Evolutionary conservation across 2,113 vertebrate genomes (phyloP), one percentile per base, ranked within the genome.

Genomic region (Bettongia penicillata): DNA sequence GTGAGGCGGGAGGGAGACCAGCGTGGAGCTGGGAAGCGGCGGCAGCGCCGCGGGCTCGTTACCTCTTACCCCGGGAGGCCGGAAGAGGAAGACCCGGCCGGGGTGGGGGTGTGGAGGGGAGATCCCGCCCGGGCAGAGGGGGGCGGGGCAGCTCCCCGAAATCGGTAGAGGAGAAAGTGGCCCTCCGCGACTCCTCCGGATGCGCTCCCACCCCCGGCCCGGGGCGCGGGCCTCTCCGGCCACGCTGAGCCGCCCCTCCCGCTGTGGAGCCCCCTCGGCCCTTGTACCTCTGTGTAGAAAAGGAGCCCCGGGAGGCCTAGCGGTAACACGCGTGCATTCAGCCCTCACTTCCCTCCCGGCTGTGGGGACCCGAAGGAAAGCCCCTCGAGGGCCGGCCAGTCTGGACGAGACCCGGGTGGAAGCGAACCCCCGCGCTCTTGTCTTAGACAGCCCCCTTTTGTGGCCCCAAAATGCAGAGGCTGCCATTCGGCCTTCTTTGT

Each of bases 51-150:
- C 2, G 1, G 53, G 7, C 19, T 43, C 47, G 28, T 22, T 11
- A 9, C 43, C 9, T 22, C 91, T 89, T 0, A 14, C 19, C 2
- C 9, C 25, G 0, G 51, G 89, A 84, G 25, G 14, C 61, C 0
- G 51, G 57, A 51, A 84, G 8, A 91, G 52, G 53, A 52, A 50
- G 49, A 53, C 23, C 47, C 23, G 22, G 31, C 50, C 0, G 25
- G 19, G 37, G 89, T 26, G 14, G 91, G 49, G 77, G 91, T 48
- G 48, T 48, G 48, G 48, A 48, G 48, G 48, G 48, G 51, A 9
- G 93, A 5, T 90, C 90, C 61, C 68, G 47, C 95, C 96, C 94
- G 9, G 23, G 92, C 96, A 97, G 97, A 98, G 98, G 98, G 98
- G 98, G 98, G 98, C 97, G 96, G 95, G 53, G 89, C 68, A 95